Conservation (phyloP, 2,888 invertebrate genomes). For the Ditylenchus weischeri region DNA sequence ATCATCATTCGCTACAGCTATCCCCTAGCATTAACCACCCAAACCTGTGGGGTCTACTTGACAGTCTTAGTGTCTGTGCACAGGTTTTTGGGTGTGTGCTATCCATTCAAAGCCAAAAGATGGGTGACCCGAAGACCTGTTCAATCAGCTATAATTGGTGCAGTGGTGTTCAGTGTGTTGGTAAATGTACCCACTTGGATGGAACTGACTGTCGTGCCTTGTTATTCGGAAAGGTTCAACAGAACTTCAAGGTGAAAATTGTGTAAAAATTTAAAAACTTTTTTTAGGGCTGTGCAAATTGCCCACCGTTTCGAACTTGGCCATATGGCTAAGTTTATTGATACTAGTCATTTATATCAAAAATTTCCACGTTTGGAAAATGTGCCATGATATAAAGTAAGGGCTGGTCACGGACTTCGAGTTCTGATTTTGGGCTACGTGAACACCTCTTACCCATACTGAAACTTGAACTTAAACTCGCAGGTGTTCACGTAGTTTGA, state of each 20-base stretch:
- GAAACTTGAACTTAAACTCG: too few species aligned
- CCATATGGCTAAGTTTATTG: too few species aligned
- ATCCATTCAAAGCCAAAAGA: slow-evolving; percentile 46
- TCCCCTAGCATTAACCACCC: slow-evolving; percentile 55
- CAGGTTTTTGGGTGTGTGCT: slow-evolving; percentile 40
- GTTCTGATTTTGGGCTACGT: too few species aligned
- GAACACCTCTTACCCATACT: too few species aligned
- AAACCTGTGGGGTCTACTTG: slow-evolving; percentile 56
- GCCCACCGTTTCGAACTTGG: too few species aligned
- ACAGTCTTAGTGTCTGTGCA: slow-evolving; percentile 56
- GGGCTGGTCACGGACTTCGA: too few species aligned
- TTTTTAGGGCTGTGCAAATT: too few species aligned
- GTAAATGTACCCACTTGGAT: slow-evolving; percentile 56
- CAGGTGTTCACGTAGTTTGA: too few species aligned
- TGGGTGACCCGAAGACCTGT: slow-evolving; percentile 53
- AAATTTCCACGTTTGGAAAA: too few species aligned
- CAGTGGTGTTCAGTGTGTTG: slow-evolving; percentile 49
- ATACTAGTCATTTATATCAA: too few species aligned
- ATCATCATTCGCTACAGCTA: slow-evolving; percentile 51
- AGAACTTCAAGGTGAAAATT: slow-evolving; percentile 27
- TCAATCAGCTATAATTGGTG: slow-evolving; percentile 38
- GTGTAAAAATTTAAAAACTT: background rate
- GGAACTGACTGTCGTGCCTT: slow-evolving; percentile 41
- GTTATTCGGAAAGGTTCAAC: slow-evolving; percentile 45
- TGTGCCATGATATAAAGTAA: too few species aligned